Conservation (phyloP, 2,888 invertebrate species). For the Pterobdella sp. region DNA sequence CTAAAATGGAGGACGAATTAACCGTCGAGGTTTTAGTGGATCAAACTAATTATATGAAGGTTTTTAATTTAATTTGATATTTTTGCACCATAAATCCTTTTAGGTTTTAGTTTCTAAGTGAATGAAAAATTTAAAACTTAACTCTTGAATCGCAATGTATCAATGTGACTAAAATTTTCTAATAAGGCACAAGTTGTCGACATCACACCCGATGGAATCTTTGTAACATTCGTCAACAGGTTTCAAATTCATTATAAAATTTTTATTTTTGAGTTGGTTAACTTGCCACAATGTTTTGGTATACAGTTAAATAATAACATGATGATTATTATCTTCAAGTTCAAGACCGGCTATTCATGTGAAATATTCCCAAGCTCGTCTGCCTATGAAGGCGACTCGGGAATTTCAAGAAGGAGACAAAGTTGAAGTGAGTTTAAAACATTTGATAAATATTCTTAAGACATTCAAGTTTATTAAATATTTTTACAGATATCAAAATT, state of each 20-base stretch:
- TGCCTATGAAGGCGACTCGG: conserved; percentile 73
- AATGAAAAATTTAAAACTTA: background rate
- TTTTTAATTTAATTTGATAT: conserved; percentile 22
- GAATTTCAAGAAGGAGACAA: conserved; percentile 78
- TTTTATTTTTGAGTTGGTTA: background rate
- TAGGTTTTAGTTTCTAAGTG: background rate
- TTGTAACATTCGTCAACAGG: conserved; percentile 26
- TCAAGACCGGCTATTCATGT: conserved; percentile 89
- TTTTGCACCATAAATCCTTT: background rate
- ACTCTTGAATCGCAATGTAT: background rate
- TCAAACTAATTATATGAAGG: conserved; percentile 29
- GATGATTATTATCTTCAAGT: conserved; percentile 56
- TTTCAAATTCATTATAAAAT: conserved; percentile 1
- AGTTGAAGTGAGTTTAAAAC: conserved; percentile 60
- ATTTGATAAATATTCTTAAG: background rate
- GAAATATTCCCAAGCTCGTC: conserved; percentile 79
- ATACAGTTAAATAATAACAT: no score
- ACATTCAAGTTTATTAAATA: no score
- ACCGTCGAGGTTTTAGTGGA: conserved; percentile 29
- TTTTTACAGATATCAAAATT: conserved; percentile 65
- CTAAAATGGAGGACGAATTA: conserved; percentile 31
- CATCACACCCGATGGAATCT: conserved; percentile 20
- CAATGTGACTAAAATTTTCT: conserved; percentile 11
- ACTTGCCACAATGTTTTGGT: background rate
- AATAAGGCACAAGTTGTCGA: conserved; percentile 26